Conservation (phyloP, 2,113 vertebrate genomes). For the Labrus mixtus region DNA sequence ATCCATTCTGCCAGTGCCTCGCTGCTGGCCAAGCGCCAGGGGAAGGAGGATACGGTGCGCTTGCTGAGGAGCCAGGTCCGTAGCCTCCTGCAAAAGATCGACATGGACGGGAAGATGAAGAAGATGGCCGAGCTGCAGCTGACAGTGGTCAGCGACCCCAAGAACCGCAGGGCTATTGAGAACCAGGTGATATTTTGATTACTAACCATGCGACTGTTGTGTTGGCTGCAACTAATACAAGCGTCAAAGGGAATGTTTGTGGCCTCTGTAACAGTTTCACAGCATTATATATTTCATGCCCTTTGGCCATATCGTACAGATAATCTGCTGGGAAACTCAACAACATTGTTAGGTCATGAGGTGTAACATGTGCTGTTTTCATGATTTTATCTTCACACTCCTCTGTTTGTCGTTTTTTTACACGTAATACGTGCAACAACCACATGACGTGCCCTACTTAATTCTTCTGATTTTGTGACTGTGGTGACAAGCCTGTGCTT, state of each 20-base stretch:
- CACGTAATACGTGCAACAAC: constrained; percentile 9
- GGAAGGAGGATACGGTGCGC: constrained; percentile 94
- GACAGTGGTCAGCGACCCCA: constrained; percentile 91
- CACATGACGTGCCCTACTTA: constrained; percentile 54
- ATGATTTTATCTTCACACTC: not conserved
- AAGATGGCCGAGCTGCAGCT: constrained; percentile 98
- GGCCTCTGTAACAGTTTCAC: not conserved
- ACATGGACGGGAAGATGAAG: constrained; percentile 99
- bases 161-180: constrained; percentile 96
- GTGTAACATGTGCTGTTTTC: not conserved
- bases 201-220: not conserved
- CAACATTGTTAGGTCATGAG: not conserved
- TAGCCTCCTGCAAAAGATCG: constrained; percentile 94
- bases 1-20: constrained; percentile 97
- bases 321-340: not conserved
- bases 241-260: not conserved
- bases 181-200: constrained; percentile 87
- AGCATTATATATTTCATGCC: not conserved
- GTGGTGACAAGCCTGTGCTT: constrained; percentile 28
- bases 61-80: constrained; percentile 91
- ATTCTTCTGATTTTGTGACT: constrained; percentile 39
- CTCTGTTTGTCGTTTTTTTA: not conserved
- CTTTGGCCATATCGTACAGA: not conserved
- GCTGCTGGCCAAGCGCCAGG: constrained; percentile 93
- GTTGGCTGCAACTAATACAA: not conserved